phyloP scores from a whole-genome alignment of 2,797 vertebrate species.

The Threskiornis aethiopicus region DNA sequence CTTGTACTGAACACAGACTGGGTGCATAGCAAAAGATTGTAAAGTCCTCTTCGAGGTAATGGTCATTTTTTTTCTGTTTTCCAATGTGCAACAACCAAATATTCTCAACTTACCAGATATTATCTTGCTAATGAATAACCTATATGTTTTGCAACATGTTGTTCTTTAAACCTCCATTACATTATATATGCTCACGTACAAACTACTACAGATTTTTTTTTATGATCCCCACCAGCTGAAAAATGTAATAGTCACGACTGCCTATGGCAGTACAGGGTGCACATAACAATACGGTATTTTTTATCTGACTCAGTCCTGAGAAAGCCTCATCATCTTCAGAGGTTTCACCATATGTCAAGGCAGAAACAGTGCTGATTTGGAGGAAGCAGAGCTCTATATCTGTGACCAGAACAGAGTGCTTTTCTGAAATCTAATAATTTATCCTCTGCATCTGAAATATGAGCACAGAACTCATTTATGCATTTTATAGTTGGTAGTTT shows the following conservation, averaged over 20 bases:
- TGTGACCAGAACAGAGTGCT: background rate
- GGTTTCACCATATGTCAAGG: background rate
- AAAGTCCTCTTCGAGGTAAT: background rate
- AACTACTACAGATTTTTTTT: background rate
- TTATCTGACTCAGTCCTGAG: background rate
- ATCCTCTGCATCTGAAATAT: background rate
- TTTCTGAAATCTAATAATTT: background rate
- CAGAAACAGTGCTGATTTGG: background rate
- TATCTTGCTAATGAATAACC: background rate
- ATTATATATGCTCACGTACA: background rate
- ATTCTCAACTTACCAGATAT: background rate
- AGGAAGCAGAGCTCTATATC: background rate
- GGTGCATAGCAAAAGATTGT: background rate
- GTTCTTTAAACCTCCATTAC: background rate
- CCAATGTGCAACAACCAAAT: background rate
- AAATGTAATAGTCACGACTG: background rate
- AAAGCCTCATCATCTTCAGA: background rate
- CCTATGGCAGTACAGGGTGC: too few relatives aligned
- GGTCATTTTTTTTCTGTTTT: background rate
- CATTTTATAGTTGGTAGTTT: background rate
- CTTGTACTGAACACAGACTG: background rate
- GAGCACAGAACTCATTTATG: background rate
- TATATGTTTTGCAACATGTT: background rate
- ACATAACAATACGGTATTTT: background rate
- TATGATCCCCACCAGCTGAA: background rate